A percentile compares a stretch with the other conserved stretches of the same genome.
phyloP scores from a whole-genome alignment of 2,113 vertebrate species.

The Zeus faber region DNA sequence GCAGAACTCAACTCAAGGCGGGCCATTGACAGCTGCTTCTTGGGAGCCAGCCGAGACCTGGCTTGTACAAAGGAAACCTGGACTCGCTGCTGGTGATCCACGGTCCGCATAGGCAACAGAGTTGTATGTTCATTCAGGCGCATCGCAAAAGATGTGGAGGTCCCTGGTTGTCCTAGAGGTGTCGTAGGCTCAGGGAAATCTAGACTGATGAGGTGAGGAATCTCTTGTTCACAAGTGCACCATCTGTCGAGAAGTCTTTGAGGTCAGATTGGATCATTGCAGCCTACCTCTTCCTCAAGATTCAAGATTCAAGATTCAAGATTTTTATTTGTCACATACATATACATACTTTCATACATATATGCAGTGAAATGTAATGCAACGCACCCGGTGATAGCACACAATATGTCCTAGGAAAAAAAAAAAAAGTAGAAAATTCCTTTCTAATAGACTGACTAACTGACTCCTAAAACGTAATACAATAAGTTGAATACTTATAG shows the following conservation, averaged over 20 bases:
- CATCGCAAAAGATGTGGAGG: slow-evolving; percentile 1
- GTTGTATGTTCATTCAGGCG: slow-evolving; percentile 1
- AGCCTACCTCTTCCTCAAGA: too few relatives aligned
- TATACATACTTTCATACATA: too few relatives aligned
- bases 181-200: neutral
- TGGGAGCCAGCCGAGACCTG: neutral
- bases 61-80: slow-evolving; percentile 4
- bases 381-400: too few relatives aligned
- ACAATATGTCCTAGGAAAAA: too few relatives aligned
- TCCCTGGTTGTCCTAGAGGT: neutral
- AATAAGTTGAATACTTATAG: too few relatives aligned
- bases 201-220: neutral
- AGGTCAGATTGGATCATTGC: neutral
- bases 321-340: too few relatives aligned
- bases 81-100: slow-evolving; percentile 1
- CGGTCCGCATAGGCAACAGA: slow-evolving; percentile 2
- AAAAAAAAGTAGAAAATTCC: too few relatives aligned
- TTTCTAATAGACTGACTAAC: too few relatives aligned
- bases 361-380: too few relatives aligned
- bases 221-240: slow-evolving; percentile 2
- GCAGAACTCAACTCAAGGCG: neutral
- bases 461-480: too few relatives aligned
- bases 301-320: too few relatives aligned
- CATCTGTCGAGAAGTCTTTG: neutral
- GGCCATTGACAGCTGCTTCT: neutral